These are phyloP conservation scores for Ariolimax columbianus DNA, from an alignment of 2,888 invertebrate genomes.

Conservation along the genomic window DNA sequence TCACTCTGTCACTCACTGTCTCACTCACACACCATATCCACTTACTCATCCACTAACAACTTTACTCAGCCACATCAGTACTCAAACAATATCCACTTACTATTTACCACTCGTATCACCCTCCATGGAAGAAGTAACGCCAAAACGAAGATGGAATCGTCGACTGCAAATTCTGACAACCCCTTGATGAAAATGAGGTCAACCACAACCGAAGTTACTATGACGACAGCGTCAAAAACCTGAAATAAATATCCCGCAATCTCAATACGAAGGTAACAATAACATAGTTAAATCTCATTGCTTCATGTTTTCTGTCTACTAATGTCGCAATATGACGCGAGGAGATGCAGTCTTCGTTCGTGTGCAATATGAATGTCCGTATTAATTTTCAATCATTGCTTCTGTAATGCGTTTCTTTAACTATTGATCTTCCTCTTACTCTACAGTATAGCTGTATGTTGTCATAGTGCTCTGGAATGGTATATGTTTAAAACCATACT, in stretches of 20 bases:
- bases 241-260: conserved; percentile 43
- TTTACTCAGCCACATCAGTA: neutral
- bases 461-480: too few species aligned
- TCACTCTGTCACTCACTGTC: neutral
- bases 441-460: too few species aligned
- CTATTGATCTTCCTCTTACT: too few species aligned
- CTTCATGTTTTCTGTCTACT: too few species aligned
- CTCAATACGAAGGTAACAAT: too few species aligned
- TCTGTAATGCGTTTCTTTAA: too few species aligned
- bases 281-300: too few species aligned
- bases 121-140: conserved; percentile 69
- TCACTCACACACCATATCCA: neutral
- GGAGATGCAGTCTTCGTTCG: too few species aligned
- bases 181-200: conserved; percentile 69
- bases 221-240: conserved; percentile 70
- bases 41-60: neutral
- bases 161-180: conserved; percentile 60
- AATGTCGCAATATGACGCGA: too few species aligned
- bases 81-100: conserved; percentile 55
- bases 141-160: conserved; percentile 66
- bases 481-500: too few species aligned
- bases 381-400: too few species aligned
- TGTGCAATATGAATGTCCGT: too few species aligned
- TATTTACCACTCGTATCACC: conserved; percentile 68
- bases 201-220: conserved; percentile 66